Evolutionary conservation across 2,888 invertebrate species (phyloP), one percentile per base, ranked within the genome.

Genomic region (Crocallis elinguaria): DNA sequence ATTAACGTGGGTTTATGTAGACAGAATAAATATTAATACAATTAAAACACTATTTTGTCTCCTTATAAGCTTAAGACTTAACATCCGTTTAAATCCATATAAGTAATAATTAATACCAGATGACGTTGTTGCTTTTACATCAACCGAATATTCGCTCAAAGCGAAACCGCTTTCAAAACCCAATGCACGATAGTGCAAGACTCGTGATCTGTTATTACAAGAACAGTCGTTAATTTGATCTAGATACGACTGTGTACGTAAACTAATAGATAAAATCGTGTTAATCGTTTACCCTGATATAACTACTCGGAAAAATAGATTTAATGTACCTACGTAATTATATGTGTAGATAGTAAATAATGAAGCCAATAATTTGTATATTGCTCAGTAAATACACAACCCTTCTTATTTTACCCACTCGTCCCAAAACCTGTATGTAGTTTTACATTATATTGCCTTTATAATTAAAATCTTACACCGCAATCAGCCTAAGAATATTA

Each of bases 371-470:
- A 75, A 82, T 78, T 81, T 83, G 81, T 86, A 88, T 84, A 91
- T 43, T 77, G 77, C 77, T 80, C 88, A 87, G 82, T 84, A 83
- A 85, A 82, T 83, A 84, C 89, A 91, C 89, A 92, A 91, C 91
- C 86, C 83, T 84, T 36, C 44, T 25, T 23, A 38, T 84, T 73
- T 82, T 88, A 88, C 84, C 86, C 86, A 86, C 81, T 77, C 79
- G 75, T 75, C 13, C 33, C 21, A 38, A 46, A 41, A 53, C 48
- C 42, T 52, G 38, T 53, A 43, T 44, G 12, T 48, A 12, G 29
- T 33, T 43, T 35, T 19, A 39, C 6, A n/a, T 29, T 44, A 39
- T 21, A 37, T 23, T 50, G 23, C 37, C n/a, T n/a, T n/a, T n/a
- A n/a, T n/a, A n/a, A n/a, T 42, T 49, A 30, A 13, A 13, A 27